Conservation (phyloP, 2,113 vertebrate genomes). For the Callionymus lyra region DNA sequence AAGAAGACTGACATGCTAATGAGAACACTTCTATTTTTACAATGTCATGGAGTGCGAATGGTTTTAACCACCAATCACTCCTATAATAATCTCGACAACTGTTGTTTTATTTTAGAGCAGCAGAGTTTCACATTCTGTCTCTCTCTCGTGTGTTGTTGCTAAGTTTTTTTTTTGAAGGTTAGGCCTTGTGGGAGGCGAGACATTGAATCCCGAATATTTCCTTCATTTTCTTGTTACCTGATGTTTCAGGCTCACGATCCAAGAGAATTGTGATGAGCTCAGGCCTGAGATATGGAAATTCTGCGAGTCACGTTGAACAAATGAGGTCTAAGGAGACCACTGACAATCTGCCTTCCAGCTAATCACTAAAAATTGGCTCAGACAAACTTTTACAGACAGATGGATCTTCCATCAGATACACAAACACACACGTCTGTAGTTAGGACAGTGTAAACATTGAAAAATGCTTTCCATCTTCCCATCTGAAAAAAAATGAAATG, state of each 20-base stretch:
- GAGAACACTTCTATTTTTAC: no score
- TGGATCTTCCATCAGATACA: conserved; percentile 11
- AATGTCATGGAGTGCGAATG: no score
- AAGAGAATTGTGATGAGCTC: conserved; percentile 32
- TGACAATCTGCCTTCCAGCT: conserved; percentile 29
- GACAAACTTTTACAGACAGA: conserved; percentile 7
- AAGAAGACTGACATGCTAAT: no score
- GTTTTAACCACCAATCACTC: no score
- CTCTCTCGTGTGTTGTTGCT: conserved; percentile 16
- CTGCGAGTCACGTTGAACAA: conserved; percentile 20
- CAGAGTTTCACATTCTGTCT: conserved; percentile 6
- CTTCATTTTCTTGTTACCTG: conserved; percentile 34
- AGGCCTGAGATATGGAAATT: conserved; percentile 22
- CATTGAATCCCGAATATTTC: conserved; percentile 32
- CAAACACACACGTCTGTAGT: not conserved
- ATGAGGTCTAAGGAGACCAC: conserved; percentile 44
- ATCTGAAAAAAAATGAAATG: no score
- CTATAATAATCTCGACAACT: no score
- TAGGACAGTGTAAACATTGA: not conserved
- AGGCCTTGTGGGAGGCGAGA: conserved; percentile 19
- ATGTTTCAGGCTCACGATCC: conserved; percentile 23
- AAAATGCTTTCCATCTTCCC: not conserved
- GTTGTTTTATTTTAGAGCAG: no score
- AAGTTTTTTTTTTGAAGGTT: conserved; percentile 19
- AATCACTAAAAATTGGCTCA: conserved; percentile 23